These are phyloP conservation scores for Drosophila neutralis DNA, from an alignment of 2,888 invertebrate genomes.

Conservation along the genomic window DNA sequence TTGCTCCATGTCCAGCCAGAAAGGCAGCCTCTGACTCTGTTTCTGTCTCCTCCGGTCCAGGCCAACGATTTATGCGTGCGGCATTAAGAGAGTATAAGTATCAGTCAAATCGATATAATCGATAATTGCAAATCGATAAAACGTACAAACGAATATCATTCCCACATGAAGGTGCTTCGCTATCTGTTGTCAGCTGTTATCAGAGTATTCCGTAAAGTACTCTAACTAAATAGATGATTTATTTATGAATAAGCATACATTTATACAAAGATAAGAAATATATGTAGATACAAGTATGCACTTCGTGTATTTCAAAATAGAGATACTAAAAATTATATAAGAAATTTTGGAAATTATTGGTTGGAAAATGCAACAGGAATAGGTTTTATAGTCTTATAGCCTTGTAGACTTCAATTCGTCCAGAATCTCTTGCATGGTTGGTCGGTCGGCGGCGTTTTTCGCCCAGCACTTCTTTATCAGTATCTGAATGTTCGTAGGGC, in stretches of 20 bases:
- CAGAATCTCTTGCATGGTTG: background rate
- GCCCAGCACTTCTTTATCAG: background rate
- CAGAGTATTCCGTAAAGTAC: background rate
- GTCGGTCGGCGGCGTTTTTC: rapidly evolving
- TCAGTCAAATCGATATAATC: background rate
- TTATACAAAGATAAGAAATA: too few relatives aligned
- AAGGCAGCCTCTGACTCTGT: conserved; percentile 14
- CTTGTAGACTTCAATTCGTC: background rate
- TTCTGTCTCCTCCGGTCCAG: conserved; percentile 18
- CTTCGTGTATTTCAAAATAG: too few relatives aligned
- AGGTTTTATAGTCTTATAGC: background rate
- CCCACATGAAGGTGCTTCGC: background rate
- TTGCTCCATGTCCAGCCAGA: conserved; percentile 24
- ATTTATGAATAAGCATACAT: background rate
- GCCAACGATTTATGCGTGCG: conserved; percentile 68
- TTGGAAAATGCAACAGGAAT: too few relatives aligned
- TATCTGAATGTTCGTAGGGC: background rate
- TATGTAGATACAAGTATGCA: too few relatives aligned
- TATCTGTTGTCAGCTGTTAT: background rate
- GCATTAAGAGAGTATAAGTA: background rate
- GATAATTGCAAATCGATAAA: background rate
- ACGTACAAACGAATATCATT: background rate
- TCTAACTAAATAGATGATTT: too few relatives aligned
- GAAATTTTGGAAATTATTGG: background rate
- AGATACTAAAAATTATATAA: background rate